These are phyloP conservation scores for Intellagama lesueurii DNA, from an alignment of 2,797 vertebrate genomes.

Conservation along the genomic window DNA sequence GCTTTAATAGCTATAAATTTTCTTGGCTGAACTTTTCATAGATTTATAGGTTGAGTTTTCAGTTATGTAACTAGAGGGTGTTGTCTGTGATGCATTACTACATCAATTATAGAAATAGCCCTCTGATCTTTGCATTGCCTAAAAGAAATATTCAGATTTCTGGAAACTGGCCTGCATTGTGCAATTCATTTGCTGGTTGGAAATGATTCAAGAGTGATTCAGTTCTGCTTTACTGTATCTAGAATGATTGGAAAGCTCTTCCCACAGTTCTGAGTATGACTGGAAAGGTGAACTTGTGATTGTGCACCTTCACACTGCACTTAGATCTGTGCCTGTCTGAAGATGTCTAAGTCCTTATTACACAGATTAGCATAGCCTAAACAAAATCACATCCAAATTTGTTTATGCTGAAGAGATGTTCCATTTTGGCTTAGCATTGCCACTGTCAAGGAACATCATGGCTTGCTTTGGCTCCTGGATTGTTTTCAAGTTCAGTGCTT, in stretches of 20 bases:
- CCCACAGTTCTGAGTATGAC: neutral
- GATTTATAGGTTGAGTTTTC: slow-evolving; percentile 8
- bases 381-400: no score
- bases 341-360: neutral
- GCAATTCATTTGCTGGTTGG: neutral
- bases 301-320: neutral
- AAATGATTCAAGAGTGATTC: neutral
- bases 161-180: neutral
- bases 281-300: neutral
- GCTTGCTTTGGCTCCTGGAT: neutral
- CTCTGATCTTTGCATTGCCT: neutral
- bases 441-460: no score
- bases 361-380: neutral
- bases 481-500: neutral
- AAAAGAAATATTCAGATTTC: slow-evolving; percentile 9
- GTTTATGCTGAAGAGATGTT: neutral
- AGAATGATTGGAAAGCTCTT: neutral
- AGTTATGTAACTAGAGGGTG: slow-evolving; percentile 5
- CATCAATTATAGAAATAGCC: neutral
- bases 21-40: neutral
- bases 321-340: neutral
- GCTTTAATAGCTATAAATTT: neutral
- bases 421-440: neutral
- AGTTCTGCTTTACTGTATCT: neutral
- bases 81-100: neutral